Evolutionary conservation across 2,888 invertebrate genomes (phyloP), one percentile per base, ranked within the genome.

Genomic region (Calameuta pallipes): DNA sequence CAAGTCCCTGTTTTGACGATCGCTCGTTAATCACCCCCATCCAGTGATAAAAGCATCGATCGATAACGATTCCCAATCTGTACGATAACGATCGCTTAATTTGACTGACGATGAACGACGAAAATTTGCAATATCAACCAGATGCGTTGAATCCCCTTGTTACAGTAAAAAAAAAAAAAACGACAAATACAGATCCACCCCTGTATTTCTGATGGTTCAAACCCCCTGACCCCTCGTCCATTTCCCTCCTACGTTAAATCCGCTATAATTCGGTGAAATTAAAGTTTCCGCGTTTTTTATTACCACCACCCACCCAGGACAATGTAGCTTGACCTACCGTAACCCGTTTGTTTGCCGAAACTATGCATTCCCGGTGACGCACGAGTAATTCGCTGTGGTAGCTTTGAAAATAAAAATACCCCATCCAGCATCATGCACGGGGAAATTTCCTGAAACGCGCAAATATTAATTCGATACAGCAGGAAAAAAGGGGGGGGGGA

Each of bases 371-470:
- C 37, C 68, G 69, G 70, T 79, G 76, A 79, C 78, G 70, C 79
- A 76, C 76, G 77, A 75, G 76, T 78, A 80, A 80, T 81, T 79
- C 76, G 78, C 78, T 78, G 78, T 77, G 70, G 79, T 77, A 68
- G 77, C 73, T 68, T 41, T 70, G 31, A n/a, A 30, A 30, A 30
- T 30, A 41, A 41, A 41, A 6, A 13, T 13, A 37, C 4, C 13
- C 31, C 71, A 2, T 31, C 30, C 71, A 33, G 31, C 33, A 33
- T 34, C 12, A 30, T 30, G 71, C 31, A 6, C 33, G 9, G 4
- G 31, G 11, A 70, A 41, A 30, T 30, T 31, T 70, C 30, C 31
- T 4, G 11, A 11, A 70, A 11, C 13, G 41, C 31, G 11, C 71
- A 4, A 30, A 30, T 30, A 70, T 70, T 31, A 70, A 70, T 70